phyloP scores from a whole-genome alignment of 2,888 invertebrate genomes.

The Drosophila antonietae region DNA sequence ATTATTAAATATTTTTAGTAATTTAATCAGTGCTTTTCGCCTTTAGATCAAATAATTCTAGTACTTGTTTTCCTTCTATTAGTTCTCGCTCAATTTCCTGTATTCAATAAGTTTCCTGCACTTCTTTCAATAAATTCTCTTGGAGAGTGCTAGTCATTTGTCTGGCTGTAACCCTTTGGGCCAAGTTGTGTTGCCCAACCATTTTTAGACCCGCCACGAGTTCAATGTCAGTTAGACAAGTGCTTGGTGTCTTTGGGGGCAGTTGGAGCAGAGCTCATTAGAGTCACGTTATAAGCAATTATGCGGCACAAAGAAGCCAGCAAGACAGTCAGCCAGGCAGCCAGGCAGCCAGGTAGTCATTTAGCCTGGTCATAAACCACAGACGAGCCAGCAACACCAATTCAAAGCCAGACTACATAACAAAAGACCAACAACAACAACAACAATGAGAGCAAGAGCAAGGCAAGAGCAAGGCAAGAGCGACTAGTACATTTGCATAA shows the following conservation, averaged over 20 bases:
- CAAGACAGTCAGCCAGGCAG: conserved; percentile 2
- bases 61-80: background rate
- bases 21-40: background rate
- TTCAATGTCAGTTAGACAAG: conserved; percentile 71
- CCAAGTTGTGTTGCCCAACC: conserved; percentile 13
- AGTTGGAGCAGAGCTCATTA: conserved; percentile 49
- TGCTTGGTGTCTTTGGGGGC: conserved; percentile 38
- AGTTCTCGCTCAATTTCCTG: background rate
- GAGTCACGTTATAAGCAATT: conserved; percentile 73
- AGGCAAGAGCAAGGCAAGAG: conserved; percentile 3
- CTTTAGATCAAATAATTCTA: background rate
- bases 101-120: background rate
- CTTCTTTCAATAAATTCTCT: background rate
- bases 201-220: conserved; percentile 30
- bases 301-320: conserved; percentile 39
- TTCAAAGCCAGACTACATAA: conserved; percentile 30
- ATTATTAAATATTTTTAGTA: background rate
- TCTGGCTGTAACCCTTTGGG: conserved; percentile 22
- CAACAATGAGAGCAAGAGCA: background rate
- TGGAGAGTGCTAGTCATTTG: conserved; percentile 6
- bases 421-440: conserved; percentile 13
- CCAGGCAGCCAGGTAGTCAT: conserved; percentile 23
- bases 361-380: conserved; percentile 56
- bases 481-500: conserved; percentile 67
- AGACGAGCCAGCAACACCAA: conserved; percentile 26